Evolutionary conservation across 2,113 vertebrate species (phyloP).

Genomic region (Axis porcinus): DNA sequence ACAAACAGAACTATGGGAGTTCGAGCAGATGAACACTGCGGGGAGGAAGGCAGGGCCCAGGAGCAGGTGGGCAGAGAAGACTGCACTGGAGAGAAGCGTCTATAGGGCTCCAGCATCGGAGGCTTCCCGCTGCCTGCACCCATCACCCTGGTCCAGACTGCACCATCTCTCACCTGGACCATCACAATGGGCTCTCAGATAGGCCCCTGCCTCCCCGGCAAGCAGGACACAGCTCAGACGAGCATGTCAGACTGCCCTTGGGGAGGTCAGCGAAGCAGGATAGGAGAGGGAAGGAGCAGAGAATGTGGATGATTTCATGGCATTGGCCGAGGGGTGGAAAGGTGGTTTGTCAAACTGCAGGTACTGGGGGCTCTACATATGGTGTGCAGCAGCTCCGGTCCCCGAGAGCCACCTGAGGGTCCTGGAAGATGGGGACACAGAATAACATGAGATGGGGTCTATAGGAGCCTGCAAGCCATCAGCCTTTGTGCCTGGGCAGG

Average conservation of each 20-base stretch:
- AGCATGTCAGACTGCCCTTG: background rate
- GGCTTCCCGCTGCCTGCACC: background rate
- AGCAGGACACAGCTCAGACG: background rate
- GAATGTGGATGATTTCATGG: background rate
- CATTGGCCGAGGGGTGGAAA: background rate
- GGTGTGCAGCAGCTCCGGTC: background rate
- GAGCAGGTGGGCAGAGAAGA: background rate
- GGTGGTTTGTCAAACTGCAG: background rate
- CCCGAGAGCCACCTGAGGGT: background rate
- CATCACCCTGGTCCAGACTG: background rate
- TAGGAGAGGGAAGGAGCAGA: background rate
- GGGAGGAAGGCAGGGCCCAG: accelerated
- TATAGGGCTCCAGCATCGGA: background rate
- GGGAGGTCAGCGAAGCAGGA: background rate
- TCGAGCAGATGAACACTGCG: accelerated
- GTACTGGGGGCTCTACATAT: background rate
- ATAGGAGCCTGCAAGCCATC: background rate
- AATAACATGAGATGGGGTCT: background rate
- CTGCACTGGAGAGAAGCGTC: accelerated
- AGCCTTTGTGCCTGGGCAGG: background rate
- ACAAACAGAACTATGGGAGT: background rate
- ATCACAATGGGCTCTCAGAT: background rate
- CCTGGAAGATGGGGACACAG: background rate
- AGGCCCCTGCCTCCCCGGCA: too few relatives aligned
- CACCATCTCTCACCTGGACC: background rate